phyloP scores from a whole-genome alignment of 2,888 invertebrate genomes.

The Drosophila neutralis region DNA sequence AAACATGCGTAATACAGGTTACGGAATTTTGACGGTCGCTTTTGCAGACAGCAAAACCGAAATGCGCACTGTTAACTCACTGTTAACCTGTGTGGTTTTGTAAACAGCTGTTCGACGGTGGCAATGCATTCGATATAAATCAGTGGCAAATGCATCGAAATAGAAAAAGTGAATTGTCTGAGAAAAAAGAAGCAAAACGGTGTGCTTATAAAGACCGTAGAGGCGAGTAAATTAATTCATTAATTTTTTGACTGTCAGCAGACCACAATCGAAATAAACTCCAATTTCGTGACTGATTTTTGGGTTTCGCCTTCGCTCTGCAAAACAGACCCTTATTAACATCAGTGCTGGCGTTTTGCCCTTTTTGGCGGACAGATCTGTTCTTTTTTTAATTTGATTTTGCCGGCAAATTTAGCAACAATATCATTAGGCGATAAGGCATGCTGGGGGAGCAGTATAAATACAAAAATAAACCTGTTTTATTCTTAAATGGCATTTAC shows the following conservation, averaged over 20 bases:
- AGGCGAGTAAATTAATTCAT: background rate
- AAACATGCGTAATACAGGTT: background rate
- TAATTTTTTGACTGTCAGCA: background rate
- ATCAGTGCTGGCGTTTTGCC: background rate
- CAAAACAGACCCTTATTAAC: background rate
- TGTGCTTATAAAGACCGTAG: background rate
- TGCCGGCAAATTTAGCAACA: background rate
- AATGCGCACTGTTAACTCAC: background rate
- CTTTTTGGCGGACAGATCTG: background rate
- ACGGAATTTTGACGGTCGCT: background rate
- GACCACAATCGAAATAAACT: background rate
- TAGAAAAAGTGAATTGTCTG: background rate
- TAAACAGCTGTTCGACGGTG: background rate
- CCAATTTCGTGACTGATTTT: background rate
- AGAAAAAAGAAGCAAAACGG: background rate
- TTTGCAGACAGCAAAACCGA: background rate
- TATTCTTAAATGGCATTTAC: background rate
- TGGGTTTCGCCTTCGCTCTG: background rate
- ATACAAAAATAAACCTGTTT: background rate
- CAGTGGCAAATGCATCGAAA: background rate
- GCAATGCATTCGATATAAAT: background rate
- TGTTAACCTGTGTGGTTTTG: background rate
- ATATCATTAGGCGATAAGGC: background rate
- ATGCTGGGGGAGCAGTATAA: background rate
- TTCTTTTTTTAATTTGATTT: background rate